These are phyloP conservation scores for Lophius americanus DNA, from an alignment of 2,797 vertebrate genomes.

Conservation along the genomic window DNA sequence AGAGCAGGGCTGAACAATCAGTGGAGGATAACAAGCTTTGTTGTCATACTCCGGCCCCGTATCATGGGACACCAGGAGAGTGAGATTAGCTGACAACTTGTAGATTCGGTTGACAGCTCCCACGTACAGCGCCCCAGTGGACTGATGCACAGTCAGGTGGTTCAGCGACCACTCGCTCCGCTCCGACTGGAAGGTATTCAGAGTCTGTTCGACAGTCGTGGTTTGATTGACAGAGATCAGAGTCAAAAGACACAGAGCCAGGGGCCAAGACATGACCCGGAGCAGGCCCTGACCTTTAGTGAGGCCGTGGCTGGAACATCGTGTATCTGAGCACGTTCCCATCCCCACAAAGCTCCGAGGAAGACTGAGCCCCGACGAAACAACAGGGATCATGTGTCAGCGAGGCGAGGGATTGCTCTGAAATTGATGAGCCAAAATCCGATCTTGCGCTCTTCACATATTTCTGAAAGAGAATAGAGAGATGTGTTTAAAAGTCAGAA, in stretches of 20 bases:
- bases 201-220: conserved; percentile 73
- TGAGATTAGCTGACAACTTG: conserved; percentile 94
- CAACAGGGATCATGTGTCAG: conserved; percentile 40
- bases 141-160: conserved; percentile 92
- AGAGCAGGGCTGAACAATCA: conserved; percentile 95
- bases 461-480: conserved; percentile 85
- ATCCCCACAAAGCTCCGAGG: conserved; percentile 67
- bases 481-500: conserved; percentile 42
- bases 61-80: conserved; percentile 94
- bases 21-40: conserved; percentile 96
- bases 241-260: conserved; percentile 72
- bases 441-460: conserved; percentile 86
- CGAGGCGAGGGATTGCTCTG: conserved; percentile 23
- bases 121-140: conserved; percentile 91
- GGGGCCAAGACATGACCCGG: conserved; percentile 68
- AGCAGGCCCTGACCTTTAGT: conserved; percentile 53
- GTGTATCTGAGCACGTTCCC: conserved; percentile 70
- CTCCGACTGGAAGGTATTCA: conserved; percentile 92
- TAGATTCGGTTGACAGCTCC: conserved; percentile 97
- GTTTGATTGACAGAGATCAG: conserved; percentile 63
- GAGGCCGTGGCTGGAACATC: conserved; percentile 71
- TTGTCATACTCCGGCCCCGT: conserved; percentile 98
- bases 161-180: conserved; percentile 94
- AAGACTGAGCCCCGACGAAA: conserved; percentile 48
- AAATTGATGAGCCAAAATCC: conserved; percentile 55